Evolutionary conservation across 2,797 vertebrate genomes (phyloP).

Genomic region (Thamnophis elegans): DNA sequence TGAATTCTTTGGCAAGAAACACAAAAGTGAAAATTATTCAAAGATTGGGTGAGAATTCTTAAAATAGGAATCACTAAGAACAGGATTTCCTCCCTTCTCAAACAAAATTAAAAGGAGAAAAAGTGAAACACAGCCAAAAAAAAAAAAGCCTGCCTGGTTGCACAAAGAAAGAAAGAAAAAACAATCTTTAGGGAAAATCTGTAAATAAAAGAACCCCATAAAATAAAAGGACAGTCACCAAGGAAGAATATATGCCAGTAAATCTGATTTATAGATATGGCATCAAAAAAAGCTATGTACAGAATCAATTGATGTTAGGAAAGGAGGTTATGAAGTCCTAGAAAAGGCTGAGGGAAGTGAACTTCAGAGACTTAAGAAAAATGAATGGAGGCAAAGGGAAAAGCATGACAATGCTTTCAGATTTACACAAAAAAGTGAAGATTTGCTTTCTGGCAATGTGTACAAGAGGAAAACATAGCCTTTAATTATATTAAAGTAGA

Average conservation of each 20-base stretch:
- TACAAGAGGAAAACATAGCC: background rate
- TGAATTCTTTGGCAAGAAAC: background rate
- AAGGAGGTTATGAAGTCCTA: background rate
- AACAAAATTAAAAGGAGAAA: background rate
- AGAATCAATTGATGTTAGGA: background rate
- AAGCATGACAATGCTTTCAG: background rate
- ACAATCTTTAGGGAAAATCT: background rate
- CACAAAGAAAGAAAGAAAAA: background rate
- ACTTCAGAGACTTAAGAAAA: background rate
- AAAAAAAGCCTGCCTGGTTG: background rate
- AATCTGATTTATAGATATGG: background rate
- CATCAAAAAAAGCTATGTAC: background rate
- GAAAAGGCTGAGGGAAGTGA: background rate
- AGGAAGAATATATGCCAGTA: background rate
- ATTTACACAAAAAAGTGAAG: background rate
- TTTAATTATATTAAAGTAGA: background rate
- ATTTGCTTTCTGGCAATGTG: background rate
- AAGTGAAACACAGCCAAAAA: background rate
- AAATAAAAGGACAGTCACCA: background rate
- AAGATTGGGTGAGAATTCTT: background rate
- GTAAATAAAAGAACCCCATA: background rate
- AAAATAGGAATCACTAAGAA: background rate
- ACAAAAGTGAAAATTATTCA: background rate
- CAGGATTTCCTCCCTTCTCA: background rate
- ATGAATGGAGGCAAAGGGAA: background rate